Evolutionary conservation across 2,888 invertebrate species (phyloP).

Genomic region (Aspidiotus rigidus): DNA sequence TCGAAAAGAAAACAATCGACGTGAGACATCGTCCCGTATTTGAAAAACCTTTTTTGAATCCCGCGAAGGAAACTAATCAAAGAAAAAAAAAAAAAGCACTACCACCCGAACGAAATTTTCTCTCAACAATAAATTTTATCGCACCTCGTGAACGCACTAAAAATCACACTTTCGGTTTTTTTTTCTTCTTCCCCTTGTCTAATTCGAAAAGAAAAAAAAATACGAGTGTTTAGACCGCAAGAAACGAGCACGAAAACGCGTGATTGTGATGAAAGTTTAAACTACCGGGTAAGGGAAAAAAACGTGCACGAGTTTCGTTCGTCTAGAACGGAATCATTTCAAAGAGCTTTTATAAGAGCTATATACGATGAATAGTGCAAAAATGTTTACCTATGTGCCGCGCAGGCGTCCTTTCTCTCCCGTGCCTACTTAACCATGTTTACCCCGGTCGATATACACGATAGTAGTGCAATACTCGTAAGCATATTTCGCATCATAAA

Average conservation of each 20-base stretch:
- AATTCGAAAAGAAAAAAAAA: too few species aligned
- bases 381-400: constrained; percentile 20
- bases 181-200: too few species aligned
- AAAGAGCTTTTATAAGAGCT: constrained; percentile 30
- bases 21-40: too few species aligned
- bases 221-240: too few species aligned
- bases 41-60: too few species aligned
- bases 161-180: too few species aligned
- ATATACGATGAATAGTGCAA: constrained; percentile 27
- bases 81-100: too few species aligned
- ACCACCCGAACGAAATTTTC: too few species aligned
- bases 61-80: too few species aligned
- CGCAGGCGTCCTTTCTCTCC: constrained; percentile 20
- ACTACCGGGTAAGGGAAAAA: background rate
- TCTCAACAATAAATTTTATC: too few species aligned
- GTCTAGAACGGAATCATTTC: constrained; percentile 21
- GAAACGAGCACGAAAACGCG: background rate
- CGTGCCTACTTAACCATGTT: constrained; percentile 31
- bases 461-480: constrained; percentile 15
- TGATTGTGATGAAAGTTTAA: constrained; percentile 4
- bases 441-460: constrained; percentile 28
- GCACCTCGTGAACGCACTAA: too few species aligned
- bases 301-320: background rate
- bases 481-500: constrained; percentile 30
- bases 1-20: too few species aligned